Base-by-base conservation (phyloP, 2,797 vertebrate species). In the Lepilemur septentrionalis region DNA sequence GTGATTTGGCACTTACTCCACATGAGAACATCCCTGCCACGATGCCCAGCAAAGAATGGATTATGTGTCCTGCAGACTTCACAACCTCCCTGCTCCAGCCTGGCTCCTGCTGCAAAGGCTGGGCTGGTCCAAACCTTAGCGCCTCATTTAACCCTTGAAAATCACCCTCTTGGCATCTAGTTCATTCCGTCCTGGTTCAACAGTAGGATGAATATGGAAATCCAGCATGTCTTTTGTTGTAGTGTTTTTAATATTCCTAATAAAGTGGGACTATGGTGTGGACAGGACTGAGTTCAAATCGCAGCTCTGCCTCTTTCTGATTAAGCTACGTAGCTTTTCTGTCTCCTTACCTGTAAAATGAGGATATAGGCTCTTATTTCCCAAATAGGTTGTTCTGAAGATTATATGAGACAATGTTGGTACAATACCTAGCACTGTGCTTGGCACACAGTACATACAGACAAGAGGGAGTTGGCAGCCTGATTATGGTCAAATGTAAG, bases 1-100 rank as follows among this genome's bases (percentile, higher is more conserved):
- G 15, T 22, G 52, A 72, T 43, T 73, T 83, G 82, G 25, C 57
- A 32, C 32, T 52, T 69, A 23, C 32, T 32, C 55, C 22, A 25
- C 5, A 0, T 20, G 75, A 81, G n/a, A 83, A 70, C 14, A 23
- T 30, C 30, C 4, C 70, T 67, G 48, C 57, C n/a, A 17, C 11
- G 20, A 2, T 10, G 35, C 48, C 55, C 80, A 38, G 65, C 52
- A 35, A 80, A 75, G 75, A 41, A 61, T 4, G 38, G n/a, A 25
- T 48, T 32, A 5, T 0, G 0, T 9, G 25, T 63, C 50, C 52
- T 57, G 3, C 30, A 30, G 55, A 35, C 28, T 2, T 18, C 15
- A 25, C 32, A 0, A 2, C 23, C 8, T 14, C 7, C 7, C 50
- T 35, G 25, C 23, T 46, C 65, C 10, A 22, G 2, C 32, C 7